Evolutionary conservation across 2,113 vertebrate species (phyloP), one percentile per base, ranked within the genome.

Genomic region (Willisornis vidua): DNA sequence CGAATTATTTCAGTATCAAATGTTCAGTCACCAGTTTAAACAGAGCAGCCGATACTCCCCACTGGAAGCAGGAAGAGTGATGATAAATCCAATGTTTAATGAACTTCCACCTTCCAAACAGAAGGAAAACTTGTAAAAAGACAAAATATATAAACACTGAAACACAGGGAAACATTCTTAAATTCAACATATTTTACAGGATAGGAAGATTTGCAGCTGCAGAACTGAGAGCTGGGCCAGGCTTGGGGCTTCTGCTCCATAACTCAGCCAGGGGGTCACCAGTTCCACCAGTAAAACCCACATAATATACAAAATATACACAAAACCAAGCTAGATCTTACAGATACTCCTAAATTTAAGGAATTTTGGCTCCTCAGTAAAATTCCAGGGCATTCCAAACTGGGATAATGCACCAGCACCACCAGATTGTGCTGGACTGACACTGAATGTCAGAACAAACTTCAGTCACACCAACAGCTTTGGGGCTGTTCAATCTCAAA

Each of bases 41-140:
- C 0, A 26, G 17, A 58, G 26, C 25, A 55, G 41, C 12, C 29
- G 29, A 12, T 35, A 28, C 33, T 23, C 62, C 16, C 71, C 74
- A 7, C 62, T 3, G 26, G 28, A 55, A 76, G 54, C 46, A 54
- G 10, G 45, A 76, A 22, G 31, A 77, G 59, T 20, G 57, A 37
- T 20, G 57, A 37, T 37, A 48, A 80, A 61, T 13, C 70, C 65
- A 78, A 66, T 2, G 6, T 97, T 97, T 97, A 97, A 92, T 97
- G 70, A 93, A 85, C 17, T 66, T 39, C 3, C 16, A 58, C 70
- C 82, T 94, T 94, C 55, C n/a, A 74, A 81, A 87, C 3, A 49
- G 41, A 90, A 52, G 8, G 54, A 80, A 94, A 92, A 48, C 28
- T n/a, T 13, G 22, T 31, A 83, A 80, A 80, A 70, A 51, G 29